These are phyloP conservation scores for Portevinia maculata DNA, from an alignment of 2,888 invertebrate genomes.

Conservation along the genomic window DNA sequence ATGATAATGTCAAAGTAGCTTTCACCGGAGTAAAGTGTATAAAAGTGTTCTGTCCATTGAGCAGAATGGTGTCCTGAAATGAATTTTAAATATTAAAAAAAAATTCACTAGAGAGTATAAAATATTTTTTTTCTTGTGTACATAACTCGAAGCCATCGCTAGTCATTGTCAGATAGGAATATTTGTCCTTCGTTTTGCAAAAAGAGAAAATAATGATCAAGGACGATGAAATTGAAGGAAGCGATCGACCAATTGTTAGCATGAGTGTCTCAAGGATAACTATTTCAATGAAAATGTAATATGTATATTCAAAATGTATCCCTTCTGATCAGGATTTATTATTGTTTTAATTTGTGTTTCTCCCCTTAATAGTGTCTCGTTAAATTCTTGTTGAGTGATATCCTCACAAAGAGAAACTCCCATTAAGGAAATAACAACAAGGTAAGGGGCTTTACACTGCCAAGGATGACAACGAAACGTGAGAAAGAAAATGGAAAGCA, in stretches of 20 bases:
- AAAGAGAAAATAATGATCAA: conserved; percentile 34
- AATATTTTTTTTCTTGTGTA: too few species aligned
- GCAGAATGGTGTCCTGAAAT: conserved; percentile 44
- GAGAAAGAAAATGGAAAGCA: conserved; percentile 27
- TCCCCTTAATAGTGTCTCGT: not conserved
- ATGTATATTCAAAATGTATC: not conserved
- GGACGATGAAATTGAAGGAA: conserved; percentile 11
- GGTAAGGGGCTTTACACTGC: conserved; percentile 18
- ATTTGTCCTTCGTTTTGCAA: not conserved
- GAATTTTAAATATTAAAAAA: conserved; percentile 58
- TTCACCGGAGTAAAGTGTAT: conserved; percentile 15
- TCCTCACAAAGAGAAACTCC: too few species aligned
- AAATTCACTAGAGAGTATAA: too few species aligned
- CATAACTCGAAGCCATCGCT: too few species aligned
- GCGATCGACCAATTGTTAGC: conserved; percentile 55
- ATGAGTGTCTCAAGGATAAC: conserved; percentile 43
- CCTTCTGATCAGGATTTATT: conserved; percentile 32
- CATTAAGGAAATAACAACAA: not conserved
- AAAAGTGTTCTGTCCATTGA: conserved; percentile 36
- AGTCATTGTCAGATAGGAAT: too few species aligned
- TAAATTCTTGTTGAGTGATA: conserved; percentile 21
- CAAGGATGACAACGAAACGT: not conserved
- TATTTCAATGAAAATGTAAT: conserved; percentile 30
- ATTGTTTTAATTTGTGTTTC: not conserved
- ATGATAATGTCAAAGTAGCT: conserved; percentile 23